Conservation (phyloP, 2,113 vertebrate genomes). For the Entosphenus tridentatus region DNA sequence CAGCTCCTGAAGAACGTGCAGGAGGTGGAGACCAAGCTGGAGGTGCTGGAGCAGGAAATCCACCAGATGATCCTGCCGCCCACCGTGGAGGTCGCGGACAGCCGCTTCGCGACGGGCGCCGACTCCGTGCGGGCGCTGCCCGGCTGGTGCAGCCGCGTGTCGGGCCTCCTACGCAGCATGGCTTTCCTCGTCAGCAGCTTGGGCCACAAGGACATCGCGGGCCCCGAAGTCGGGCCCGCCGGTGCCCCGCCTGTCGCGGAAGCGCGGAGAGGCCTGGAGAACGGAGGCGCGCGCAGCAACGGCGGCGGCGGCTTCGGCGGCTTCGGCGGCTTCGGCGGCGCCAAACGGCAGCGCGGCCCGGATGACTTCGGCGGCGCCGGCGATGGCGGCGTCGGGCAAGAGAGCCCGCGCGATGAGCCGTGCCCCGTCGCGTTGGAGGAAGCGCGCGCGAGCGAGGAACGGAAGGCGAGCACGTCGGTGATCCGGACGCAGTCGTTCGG, state of each 20-base stretch:
- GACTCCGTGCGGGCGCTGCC: slow-evolving; percentile 26
- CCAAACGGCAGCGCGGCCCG: too few species aligned
- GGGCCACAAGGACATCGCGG: slow-evolving; percentile 34
- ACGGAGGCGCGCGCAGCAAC: slow-evolving; percentile 14
- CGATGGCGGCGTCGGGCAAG: slow-evolving; percentile 1
- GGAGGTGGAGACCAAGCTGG: slow-evolving; percentile 41
- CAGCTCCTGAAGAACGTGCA: slow-evolving; percentile 65
- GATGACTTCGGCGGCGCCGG: background rate
- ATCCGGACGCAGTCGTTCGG: slow-evolving; percentile 40
- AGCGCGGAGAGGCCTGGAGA: slow-evolving; percentile 13
- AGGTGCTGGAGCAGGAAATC: slow-evolving; percentile 40
- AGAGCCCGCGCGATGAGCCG: slow-evolving; percentile 15
- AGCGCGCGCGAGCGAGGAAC: too few species aligned
- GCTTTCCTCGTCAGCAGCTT: slow-evolving; percentile 37
- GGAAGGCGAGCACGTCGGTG: too few species aligned
- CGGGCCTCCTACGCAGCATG: slow-evolving; percentile 40
- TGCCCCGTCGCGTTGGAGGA: too few species aligned
- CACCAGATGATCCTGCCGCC: slow-evolving; percentile 31
- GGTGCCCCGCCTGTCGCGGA: background rate
- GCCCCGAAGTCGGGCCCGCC: slow-evolving; percentile 26
- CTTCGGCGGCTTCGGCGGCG: slow-evolving; percentile 9
- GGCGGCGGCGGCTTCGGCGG: slow-evolving; percentile 11
- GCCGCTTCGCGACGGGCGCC: slow-evolving; percentile 38
- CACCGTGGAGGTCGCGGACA: slow-evolving; percentile 28
- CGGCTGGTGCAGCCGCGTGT: slow-evolving; percentile 46